Base-by-base conservation (phyloP, 2,888 invertebrate species). In the Clusia tigrina region DNA sequence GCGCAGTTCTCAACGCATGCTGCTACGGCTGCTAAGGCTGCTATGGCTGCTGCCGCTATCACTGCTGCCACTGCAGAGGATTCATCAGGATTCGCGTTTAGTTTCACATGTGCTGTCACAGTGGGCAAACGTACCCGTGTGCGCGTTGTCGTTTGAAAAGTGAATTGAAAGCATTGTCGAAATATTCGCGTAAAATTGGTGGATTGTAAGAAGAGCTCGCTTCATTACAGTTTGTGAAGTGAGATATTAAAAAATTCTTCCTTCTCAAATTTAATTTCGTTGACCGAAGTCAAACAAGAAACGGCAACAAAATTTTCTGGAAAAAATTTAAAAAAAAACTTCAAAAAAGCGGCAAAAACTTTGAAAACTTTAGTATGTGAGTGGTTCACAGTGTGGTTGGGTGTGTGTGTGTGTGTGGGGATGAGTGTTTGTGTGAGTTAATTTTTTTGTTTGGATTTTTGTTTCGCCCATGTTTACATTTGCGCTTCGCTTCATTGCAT, bases 31-130 rank as follows among this genome's bases (percentile, higher is more conserved):
- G 18, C 20, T 20, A 15, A 10, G 18, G 18, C 20, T 48, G 48
- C 22, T 20, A 3, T 48, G 18, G 42, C 42, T 42, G 5, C 2
- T 20, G 48, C n/a, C 42, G n/a, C 42, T 42, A 17, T 17, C n/a
- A 17, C 42, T 15, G 42, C 42, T 5, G 42, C n/a, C 3, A n/a
- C 10, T 42, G 42, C 42, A 42, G 42, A 3, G 6, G 10, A 17
- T 42, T 12, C 32, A 32, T 9, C 32, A 12, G 42, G 42, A 3
- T 32, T 32, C n/a, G 42, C 9, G 10, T 42, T 42, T 15, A 48
- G 48, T 48, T 48, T 48, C 48, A 48, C 48, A 22, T 48, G 48
- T 48, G 48, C 48, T 18, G 48, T 22, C 22, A 5, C 2, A 18
- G 48, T n/a, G n/a, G 2, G 22, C 48, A 5, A 48, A 48, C 48